These are phyloP conservation scores for Oncopodura yosiiana DNA, from an alignment of 1,140 invertebrate species.

Conservation along the genomic window DNA sequence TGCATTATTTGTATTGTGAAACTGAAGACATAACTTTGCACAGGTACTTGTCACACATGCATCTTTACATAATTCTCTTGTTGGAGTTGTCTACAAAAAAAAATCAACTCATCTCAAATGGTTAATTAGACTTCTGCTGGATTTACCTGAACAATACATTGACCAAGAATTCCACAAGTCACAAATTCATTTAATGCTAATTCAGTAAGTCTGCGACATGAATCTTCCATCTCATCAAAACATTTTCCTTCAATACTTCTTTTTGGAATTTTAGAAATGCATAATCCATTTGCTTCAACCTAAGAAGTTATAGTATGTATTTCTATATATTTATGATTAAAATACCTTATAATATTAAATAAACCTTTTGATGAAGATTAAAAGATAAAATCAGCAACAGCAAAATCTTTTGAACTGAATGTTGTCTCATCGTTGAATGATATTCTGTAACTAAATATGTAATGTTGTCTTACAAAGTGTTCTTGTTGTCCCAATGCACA, in stretches of 20 bases:
- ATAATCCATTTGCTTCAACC: too few species aligned
- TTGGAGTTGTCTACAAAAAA: too few species aligned
- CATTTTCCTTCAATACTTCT: background rate
- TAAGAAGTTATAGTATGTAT: background rate
- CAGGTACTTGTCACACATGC: too few species aligned
- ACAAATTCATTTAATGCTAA: background rate
- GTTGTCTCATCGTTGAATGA: background rate
- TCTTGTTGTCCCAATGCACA: background rate
- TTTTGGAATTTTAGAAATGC: background rate
- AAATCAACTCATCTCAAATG: too few species aligned
- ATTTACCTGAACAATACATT: background rate
- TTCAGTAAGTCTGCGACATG: background rate
- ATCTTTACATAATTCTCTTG: too few species aligned
- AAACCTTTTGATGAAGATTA: background rate
- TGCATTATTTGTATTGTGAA: background rate
- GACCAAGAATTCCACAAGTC: background rate
- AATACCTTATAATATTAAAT: background rate
- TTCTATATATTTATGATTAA: background rate
- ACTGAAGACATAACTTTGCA: background rate
- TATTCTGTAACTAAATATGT: background rate
- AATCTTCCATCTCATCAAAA: background rate
- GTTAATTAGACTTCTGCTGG: too few species aligned
- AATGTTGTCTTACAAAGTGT: background rate
- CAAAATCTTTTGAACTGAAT: background rate
- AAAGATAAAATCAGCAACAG: background rate